Evolutionary conservation across 2,797 vertebrate genomes (phyloP), one percentile per base, ranked within the genome.

Genomic region (Sebastes trivittatus): DNA sequence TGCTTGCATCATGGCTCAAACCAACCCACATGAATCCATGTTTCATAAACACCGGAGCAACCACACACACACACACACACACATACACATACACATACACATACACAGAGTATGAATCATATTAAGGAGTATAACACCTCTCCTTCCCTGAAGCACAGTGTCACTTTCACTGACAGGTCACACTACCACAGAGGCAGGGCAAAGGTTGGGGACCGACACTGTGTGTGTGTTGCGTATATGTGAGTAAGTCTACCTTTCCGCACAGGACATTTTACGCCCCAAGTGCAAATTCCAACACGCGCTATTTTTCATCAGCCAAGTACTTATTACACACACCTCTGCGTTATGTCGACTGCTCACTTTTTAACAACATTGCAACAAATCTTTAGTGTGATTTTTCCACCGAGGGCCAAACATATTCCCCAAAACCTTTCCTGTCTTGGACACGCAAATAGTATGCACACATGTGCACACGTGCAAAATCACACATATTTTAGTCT

Each of bases 81-180:
- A 62, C 58, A 55, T 22, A 70, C 38, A 72, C 8, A 13, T 4
- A 68, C n/a, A 52, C 66, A 67, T 8, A 68, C 52, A 72, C n/a
- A 60, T 8, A 23, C 38, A 46, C 11, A 62, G 2, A 74, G 25
- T 5, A 67, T 81, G 81, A 86, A 32, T 88, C 82, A 82, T 65
- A 32, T 58, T 46, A 78, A 81, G 49, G 29, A 68, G 38, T 61
- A 74, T 74, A 68, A 81, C 81, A 83, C 83, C 72, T 88, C 72
- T 70, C 55, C 38, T 61, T 65, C 82, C 78, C 86, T 59, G 55
- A 65, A 76, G 75, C 80, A 64, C 58, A 74, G 72, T 63, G 82
- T 70, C 72, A 81, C 66, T 73, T 61, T 81, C 75, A 78, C 78
- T 76, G 71, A 69, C 71, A 71, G 77, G 67, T 82, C 68, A 87